Percentiles rank a stretch among this genome's conserved stretches.
phyloP scores from a whole-genome alignment of 37 sponge, comb jelly and placozoan genomes.

The Theonella swinhoei region DNA sequence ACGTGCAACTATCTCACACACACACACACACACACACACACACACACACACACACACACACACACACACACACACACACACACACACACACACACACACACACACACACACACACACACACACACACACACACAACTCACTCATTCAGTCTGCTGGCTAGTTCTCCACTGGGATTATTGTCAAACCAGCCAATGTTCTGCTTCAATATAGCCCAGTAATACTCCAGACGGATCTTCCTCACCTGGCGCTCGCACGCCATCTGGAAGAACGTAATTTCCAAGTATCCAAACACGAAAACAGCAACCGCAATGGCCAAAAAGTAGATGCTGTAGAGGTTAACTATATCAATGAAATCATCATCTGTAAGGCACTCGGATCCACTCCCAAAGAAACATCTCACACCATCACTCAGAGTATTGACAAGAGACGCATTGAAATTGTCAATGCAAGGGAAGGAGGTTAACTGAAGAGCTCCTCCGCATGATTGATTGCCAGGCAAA shows the following conservation, averaged over 20 bases:
- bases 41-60: too few relatives aligned
- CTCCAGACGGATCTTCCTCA: constrained; percentile 61
- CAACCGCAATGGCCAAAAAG: constrained; percentile 45
- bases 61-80: too few relatives aligned
- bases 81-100: too few relatives aligned
- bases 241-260: constrained; percentile 64
- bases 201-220: constrained; percentile 69
- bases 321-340: background rate
- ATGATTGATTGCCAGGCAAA: background rate
- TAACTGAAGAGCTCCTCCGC: background rate
- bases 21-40: too few relatives aligned
- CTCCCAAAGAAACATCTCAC: background rate
- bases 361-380: background rate
- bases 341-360: background rate
- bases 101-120: too few relatives aligned
- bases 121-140: constrained; percentile 50
- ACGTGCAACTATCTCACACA: too few relatives aligned
- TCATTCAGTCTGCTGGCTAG: constrained; percentile 64
- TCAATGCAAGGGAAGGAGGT: background rate
- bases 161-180: constrained; percentile 74
- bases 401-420: background rate
- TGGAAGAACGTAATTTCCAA: constrained; percentile 71
- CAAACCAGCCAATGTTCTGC: constrained; percentile 92
- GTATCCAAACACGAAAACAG: constrained; percentile 36
- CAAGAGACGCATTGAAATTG: background rate